Evolutionary conservation across 1,140 invertebrate species (phyloP).

Genomic region (Drosophila baimaii): DNA sequence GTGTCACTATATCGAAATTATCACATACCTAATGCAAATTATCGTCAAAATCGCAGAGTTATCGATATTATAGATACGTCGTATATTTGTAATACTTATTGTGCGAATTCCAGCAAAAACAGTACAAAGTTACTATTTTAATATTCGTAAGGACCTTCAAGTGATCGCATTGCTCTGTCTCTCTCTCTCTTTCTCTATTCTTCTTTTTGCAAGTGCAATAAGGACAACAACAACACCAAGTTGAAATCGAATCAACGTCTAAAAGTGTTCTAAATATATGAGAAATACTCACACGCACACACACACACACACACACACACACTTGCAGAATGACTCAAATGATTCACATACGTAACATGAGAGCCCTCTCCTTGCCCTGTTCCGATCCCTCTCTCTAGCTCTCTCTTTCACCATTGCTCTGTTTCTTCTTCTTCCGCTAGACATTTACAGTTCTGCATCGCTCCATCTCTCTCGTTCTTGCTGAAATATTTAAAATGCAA

Average conservation of each 20-base stretch:
- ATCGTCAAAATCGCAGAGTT: no score
- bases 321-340: constrained; percentile 40
- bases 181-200: not conserved
- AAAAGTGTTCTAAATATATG: constrained; percentile 49
- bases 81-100: not conserved
- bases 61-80: not conserved
- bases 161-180: not conserved
- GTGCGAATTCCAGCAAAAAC: not conserved
- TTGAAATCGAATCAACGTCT: constrained; percentile 40
- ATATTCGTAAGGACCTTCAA: constrained; percentile 1
- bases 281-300: constrained; percentile 18
- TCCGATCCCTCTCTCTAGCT: not conserved
- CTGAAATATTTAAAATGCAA: constrained; percentile 49
- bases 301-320: constrained; percentile 10
- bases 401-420: not conserved
- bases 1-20: no score
- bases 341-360: constrained; percentile 40
- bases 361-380: constrained; percentile 1
- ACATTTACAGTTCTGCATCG: constrained; percentile 29
- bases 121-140: not conserved
- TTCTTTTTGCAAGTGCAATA: constrained; percentile 18
- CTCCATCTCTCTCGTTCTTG: constrained; percentile 18
- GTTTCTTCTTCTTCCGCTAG: constrained; percentile 25
- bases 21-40: no score
- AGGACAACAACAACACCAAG: constrained; percentile 3